Conservation (phyloP, 2,888 invertebrate genomes). For the Thecocarcelia acutangulata region DNA sequence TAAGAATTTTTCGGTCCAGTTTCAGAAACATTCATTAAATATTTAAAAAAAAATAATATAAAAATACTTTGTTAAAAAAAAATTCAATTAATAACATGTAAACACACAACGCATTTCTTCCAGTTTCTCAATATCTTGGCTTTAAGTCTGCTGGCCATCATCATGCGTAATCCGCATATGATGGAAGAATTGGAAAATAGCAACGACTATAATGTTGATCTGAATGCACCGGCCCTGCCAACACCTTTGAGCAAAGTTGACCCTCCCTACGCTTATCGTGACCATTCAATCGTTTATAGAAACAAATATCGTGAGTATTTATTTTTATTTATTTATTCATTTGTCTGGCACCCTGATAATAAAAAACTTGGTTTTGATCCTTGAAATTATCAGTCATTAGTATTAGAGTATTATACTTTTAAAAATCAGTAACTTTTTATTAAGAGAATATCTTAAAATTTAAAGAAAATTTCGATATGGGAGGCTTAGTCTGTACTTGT, state of each 20-base stretch:
- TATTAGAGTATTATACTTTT: background rate
- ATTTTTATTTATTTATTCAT: too few species aligned
- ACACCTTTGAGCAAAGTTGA: constrained; percentile 89
- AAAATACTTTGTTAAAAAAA: too few species aligned
- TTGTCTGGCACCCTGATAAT: too few species aligned
- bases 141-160: constrained; percentile 87
- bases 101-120: constrained; percentile 68
- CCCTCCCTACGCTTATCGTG: constrained; percentile 83
- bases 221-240: constrained; percentile 84
- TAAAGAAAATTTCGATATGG: constrained; percentile 91
- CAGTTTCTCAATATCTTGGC: constrained; percentile 90
- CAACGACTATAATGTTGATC: constrained; percentile 80
- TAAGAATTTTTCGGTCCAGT: too few species aligned
- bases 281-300: constrained; percentile 87
- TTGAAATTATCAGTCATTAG: too few species aligned
- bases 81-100: too few species aligned
- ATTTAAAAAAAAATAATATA: too few species aligned
- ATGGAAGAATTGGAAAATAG: constrained; percentile 84
- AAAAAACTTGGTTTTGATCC: too few species aligned
- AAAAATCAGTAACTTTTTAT: background rate
- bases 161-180: constrained; percentile 88
- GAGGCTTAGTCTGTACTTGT: constrained; percentile 90
- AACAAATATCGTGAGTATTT: constrained; percentile 82
- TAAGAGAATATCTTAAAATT: constrained; percentile 45
- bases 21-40: too few species aligned